Conservation (phyloP, 2,888 invertebrate genomes). For the Actias luna region DNA sequence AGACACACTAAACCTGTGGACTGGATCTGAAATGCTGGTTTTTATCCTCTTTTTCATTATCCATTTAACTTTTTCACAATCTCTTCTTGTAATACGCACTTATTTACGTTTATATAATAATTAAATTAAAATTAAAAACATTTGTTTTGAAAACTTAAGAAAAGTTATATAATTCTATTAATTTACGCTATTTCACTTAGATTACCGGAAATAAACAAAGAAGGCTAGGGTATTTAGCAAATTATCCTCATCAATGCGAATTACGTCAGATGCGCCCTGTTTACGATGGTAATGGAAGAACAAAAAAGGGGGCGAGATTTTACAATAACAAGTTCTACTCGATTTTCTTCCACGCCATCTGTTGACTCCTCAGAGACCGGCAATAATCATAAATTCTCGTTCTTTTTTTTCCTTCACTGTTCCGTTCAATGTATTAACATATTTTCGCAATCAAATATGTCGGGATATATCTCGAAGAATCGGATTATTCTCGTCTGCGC, state of each 20-base stretch:
- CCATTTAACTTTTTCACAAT: too few species aligned
- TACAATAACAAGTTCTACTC: slow-evolving; percentile 6
- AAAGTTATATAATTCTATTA: too few species aligned
- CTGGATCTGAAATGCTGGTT: too few species aligned
- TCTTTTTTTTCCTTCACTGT: slow-evolving; percentile 31
- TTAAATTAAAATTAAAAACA: too few species aligned
- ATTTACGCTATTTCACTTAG: too few species aligned
- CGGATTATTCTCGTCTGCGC: slow-evolving; percentile 15
- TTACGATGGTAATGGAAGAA: neutral
- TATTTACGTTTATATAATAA: too few species aligned
- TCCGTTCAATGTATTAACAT: slow-evolving; percentile 28
- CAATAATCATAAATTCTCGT: slow-evolving; percentile 38
- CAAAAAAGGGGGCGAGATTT: slow-evolving; percentile 6
- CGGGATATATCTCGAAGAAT: slow-evolving; percentile 14
- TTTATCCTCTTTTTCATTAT: too few species aligned
- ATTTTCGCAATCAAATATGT: slow-evolving; percentile 30
- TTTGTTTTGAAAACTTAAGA: too few species aligned
- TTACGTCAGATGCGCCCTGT: neutral
- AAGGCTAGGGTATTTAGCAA: neutral
- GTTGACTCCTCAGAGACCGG: slow-evolving; percentile 14
- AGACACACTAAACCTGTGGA: too few species aligned
- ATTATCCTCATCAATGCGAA: neutral
- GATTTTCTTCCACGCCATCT: slow-evolving; percentile 16
- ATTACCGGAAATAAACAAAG: too few species aligned
- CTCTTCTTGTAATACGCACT: too few species aligned